Base-by-base conservation (phyloP, 2,888 invertebrate genomes). In the Lampropteryx suffumata region DNA sequence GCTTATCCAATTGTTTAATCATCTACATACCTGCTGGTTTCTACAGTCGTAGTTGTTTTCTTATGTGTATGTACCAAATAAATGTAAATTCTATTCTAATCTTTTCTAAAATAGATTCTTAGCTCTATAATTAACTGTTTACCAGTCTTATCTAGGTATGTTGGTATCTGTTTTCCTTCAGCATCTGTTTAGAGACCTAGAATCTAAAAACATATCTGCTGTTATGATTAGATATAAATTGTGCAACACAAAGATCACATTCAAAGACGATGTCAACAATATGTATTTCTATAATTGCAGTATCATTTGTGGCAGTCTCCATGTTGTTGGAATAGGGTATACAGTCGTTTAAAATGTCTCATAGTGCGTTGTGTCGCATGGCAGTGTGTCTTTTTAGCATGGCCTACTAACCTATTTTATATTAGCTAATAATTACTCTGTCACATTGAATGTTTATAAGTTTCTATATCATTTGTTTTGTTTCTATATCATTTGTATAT, bases 351-450 rank as follows among this genome's bases (percentile, higher is more conserved):
- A 11, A 36, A 40, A 28, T 9, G 14, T 51, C 26, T 35, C 24
- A 44, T 43, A 33, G 34, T 50, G 51, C 32, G 56, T 36, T 34
- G 10, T 7, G 34, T 32, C 12, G 45, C 41, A 45, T 50, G 14
- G 30, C 9, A 27, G 6, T 47, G 41, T 41, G n/a, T 37, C 50
- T 43, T 47, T 49, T 42, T n/a, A 24, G 34, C 36, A 43, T 50
- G 61, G 28, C 57, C 63, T 43, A 63, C 56, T 64, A 46, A 64
- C 66, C 63, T 59, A 49, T 61, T 60, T 64, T 47, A 14, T 10
- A 27, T 24, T 24, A 13, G 40, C 30, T 40, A 24, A 43, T 45
- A 44, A 39, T 52, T 14, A 30, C 14, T 26, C n/a, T 32, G 39
- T 40, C 52, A 47, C 24, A 26, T 14, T 17, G 24, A 27, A 36